A percentile compares a stretch with the other conserved stretches of the same genome.
Evolutionary conservation across 2,113 vertebrate species (phyloP).

Genomic region (Cromileptes altivelis): DNA sequence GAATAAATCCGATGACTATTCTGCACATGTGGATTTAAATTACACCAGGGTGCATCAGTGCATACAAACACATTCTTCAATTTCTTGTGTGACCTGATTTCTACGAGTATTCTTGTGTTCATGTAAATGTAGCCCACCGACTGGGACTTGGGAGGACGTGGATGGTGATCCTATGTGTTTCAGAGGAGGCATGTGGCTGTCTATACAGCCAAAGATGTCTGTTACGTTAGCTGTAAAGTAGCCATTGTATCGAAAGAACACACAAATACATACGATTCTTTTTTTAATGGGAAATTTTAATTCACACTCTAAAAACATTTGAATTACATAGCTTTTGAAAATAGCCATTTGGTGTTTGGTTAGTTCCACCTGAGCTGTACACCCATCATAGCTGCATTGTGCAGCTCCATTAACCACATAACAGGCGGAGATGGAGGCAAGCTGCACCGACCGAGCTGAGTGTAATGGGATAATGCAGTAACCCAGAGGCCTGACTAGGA

Average conservation of each 20-base stretch:
- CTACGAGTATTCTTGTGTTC: neutral
- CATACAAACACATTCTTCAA: neutral
- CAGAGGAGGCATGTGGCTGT: neutral
- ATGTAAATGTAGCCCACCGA: neutral
- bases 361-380: conserved; percentile 32
- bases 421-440: conserved; percentile 31
- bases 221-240: neutral
- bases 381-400: conserved; percentile 26
- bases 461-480: conserved; percentile 61
- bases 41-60: neutral
- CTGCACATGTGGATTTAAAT: neutral
- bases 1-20: neutral
- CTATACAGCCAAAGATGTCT: neutral
- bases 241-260: neutral
- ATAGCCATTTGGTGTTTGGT: conserved; percentile 23
- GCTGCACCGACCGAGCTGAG: conserved; percentile 29
- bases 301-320: neutral
- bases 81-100: neutral
- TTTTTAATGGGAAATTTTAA: neutral
- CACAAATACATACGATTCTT: neutral
- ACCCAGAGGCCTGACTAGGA: conserved; percentile 45
- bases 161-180: neutral
- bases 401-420: conserved; percentile 58
- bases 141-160: neutral
- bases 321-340: neutral